Conservation (phyloP, 2,113 vertebrate species). For the Alaudala cheleensis region DNA sequence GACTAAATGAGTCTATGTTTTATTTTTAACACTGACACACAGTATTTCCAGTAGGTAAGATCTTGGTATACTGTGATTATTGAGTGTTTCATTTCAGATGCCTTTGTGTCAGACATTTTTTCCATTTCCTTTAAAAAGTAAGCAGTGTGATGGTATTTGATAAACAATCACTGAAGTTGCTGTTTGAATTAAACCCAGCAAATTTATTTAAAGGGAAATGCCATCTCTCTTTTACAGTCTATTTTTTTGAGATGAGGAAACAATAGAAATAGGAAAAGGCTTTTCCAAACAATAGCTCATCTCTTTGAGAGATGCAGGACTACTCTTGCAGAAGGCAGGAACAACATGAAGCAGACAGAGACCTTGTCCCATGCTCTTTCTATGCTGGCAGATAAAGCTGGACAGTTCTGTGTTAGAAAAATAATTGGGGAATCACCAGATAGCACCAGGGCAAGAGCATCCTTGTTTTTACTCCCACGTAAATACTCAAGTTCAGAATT, state of each 20-base stretch:
- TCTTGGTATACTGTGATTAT: neutral
- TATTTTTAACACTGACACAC: neutral
- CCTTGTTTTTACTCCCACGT: neutral
- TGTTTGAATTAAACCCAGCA: neutral
- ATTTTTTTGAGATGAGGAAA: neutral
- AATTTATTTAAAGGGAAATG: neutral
- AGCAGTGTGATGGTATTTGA: neutral
- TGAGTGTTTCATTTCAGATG: neutral
- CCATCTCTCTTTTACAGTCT: neutral
- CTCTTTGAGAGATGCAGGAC: neutral
- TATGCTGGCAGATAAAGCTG: neutral
- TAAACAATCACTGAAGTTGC: neutral
- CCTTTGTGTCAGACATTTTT: neutral
- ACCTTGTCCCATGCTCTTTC: neutral
- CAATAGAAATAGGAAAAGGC: neutral
- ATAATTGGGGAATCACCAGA: neutral
- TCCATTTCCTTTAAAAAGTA: constrained; percentile 36
- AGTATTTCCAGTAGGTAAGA: neutral
- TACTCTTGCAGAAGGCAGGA: neutral
- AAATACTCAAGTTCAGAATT: neutral
- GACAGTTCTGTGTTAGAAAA: neutral
- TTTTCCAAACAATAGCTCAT: neutral
- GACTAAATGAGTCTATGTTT: neutral
- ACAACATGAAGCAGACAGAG: neutral
- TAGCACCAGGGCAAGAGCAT: neutral